Evolutionary conservation across 2,113 vertebrate species (phyloP), one percentile per base, ranked within the genome.

Genomic region (Chaenocephalus aceratus): DNA sequence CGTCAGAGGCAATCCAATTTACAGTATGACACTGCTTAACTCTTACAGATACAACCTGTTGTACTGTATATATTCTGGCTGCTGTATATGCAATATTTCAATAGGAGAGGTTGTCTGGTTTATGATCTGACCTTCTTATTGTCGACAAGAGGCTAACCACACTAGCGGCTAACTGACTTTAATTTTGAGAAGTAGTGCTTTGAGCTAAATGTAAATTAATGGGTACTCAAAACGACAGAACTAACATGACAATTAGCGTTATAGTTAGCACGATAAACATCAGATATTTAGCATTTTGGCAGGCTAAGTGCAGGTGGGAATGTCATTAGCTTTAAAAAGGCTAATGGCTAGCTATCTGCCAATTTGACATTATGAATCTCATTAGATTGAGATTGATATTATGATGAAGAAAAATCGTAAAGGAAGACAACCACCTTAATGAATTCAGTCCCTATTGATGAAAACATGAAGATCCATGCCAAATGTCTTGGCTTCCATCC

Each of bases 1-100:
- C 78, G 14, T 83, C 80, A 79, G 72, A 86, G 69, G 48, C 69
- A 92, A 92, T 92, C 90, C 90, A 86, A 89, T 92, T 92, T 89
- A 89, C 83, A 70, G 69, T 72, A 79, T 48, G 76, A 79, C 80
- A 80, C 52, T 74, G 52, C 78, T 87, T 83, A 86, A 65, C 76
- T 70, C 84, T 75, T 74, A 23, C 59, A 71, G 26, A 72, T n/a
- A 67, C 80, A 85, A 73, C 72, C 53, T 82, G 75, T 46, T 74
- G 26, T 45, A 62, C 46, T 68, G 10, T 52, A 30, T 64, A 70
- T 65, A 60, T 41, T 41, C 36, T 21, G 21, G 21, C 21, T 41
- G 36, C 36, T 41, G 36, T 41, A 41, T 41, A 41, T 41, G 12
- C 60, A 80, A 41, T 72, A 66, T 49, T 63, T 16, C 34, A 51